A percentile compares a stretch with the other conserved stretches of the same genome.
Conservation (phyloP, 1,140 invertebrate genomes). For the Zelostemma sp. region DNA sequence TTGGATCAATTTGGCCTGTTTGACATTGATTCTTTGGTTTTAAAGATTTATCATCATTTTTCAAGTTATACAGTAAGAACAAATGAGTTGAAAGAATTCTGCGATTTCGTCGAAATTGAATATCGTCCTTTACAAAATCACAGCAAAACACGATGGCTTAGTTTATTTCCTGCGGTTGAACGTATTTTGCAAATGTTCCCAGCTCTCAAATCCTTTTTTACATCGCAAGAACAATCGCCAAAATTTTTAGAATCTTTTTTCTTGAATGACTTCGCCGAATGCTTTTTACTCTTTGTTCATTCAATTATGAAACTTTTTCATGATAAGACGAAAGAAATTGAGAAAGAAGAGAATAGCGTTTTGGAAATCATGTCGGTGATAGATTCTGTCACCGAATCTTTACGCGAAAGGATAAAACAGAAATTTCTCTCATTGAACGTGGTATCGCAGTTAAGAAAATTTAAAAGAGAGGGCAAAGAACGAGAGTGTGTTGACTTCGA, state of each 20-base stretch:
- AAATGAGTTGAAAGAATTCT: conserved; percentile 47
- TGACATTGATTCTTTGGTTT: conserved; percentile 42
- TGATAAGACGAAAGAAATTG: conserved; percentile 6
- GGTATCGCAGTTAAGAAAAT: conserved; percentile 8
- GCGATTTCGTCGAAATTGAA: conserved; percentile 39
- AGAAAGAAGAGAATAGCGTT: conserved; percentile 26
- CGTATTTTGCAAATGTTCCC: conserved; percentile 29
- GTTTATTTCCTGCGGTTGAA: conserved; percentile 40
- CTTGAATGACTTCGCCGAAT: conserved; percentile 9
- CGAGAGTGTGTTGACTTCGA: conserved; percentile 17
- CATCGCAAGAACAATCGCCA: conserved; percentile 16
- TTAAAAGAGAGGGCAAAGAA: conserved; percentile 9
- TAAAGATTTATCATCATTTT: conserved; percentile 53
- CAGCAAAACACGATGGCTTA: conserved; percentile 46
- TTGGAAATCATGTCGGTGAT: conserved; percentile 18
- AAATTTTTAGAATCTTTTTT: conserved; percentile 16
- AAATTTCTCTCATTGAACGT: conserved; percentile 14
- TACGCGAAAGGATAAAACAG: conserved; percentile 1
- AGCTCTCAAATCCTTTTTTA: conserved; percentile 41
- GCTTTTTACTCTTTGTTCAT: conserved; percentile 22
- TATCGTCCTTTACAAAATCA: conserved; percentile 34
- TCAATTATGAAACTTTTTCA: conserved; percentile 22
- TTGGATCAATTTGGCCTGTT: conserved; percentile 41
- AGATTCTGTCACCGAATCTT: not conserved
- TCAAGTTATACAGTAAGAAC: conserved; percentile 51